These are phyloP conservation scores for Solea solea DNA, from an alignment of 2,113 vertebrate species.

Conservation along the genomic window DNA sequence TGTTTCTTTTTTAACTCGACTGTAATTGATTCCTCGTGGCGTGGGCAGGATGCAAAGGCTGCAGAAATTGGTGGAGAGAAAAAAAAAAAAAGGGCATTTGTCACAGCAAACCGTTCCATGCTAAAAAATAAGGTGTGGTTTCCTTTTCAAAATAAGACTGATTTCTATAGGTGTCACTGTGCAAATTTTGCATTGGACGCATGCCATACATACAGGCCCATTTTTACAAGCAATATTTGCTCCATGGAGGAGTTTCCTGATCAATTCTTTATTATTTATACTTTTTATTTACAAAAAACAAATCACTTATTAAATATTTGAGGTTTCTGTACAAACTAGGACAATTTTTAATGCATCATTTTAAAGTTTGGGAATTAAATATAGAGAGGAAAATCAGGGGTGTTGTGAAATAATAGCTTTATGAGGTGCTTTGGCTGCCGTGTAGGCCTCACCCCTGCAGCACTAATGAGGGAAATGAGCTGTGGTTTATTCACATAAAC, in stretches of 20 bases:
- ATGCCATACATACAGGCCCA: not conserved
- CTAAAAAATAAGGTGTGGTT: conserved; percentile 50
- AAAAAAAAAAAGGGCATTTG: conserved; percentile 77
- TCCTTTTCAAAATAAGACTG: conserved; percentile 30
- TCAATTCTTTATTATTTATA: too few relatives aligned
- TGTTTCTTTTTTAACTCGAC: conserved; percentile 76
- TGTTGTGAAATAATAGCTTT: not conserved
- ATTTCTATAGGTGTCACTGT: not conserved
- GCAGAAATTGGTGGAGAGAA: conserved; percentile 66
- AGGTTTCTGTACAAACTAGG: too few relatives aligned
- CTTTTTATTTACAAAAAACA: too few relatives aligned
- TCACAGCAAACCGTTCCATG: conserved; percentile 81
- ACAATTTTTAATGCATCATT: too few relatives aligned
- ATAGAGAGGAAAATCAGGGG: too few relatives aligned
- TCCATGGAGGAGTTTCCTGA: too few relatives aligned
- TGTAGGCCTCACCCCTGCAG: not conserved
- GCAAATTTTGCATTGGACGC: not conserved
- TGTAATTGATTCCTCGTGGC: conserved; percentile 88
- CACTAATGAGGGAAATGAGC: not conserved
- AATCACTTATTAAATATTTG: too few relatives aligned
- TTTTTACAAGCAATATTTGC: not conserved
- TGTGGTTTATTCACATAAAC: not conserved
- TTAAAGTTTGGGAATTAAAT: too few relatives aligned
- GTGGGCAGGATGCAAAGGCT: conserved; percentile 81
- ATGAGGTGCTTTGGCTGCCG: not conserved